A percentile compares a stretch with the other conserved stretches of the same genome.
Conservation (phyloP, 2,113 vertebrate species). For the Tetraodon nigroviridis region DNA sequence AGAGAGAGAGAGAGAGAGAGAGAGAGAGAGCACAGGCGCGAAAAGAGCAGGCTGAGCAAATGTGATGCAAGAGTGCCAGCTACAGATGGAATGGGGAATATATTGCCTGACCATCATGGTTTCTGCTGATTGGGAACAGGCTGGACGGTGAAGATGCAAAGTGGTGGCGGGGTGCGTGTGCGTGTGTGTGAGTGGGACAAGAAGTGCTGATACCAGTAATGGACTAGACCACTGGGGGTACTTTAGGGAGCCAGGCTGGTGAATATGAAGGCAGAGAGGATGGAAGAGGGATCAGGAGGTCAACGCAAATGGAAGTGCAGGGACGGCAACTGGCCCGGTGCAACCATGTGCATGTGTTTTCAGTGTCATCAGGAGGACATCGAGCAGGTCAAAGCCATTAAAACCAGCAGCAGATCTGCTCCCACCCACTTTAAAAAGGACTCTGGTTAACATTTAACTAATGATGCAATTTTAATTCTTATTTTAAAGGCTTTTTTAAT, state of each 20-base stretch:
- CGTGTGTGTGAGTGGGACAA: slow-evolving; percentile 28
- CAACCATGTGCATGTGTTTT: slow-evolving; percentile 12
- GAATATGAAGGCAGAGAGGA: slow-evolving; percentile 32
- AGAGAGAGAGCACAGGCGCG: neutral
- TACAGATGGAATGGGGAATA: slow-evolving; percentile 69
- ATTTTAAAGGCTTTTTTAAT: slow-evolving; percentile 1
- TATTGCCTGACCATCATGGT: slow-evolving; percentile 44
- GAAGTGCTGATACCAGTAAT: slow-evolving; percentile 55
- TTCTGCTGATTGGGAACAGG: slow-evolving; percentile 37
- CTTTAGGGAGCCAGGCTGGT: slow-evolving; percentile 26
- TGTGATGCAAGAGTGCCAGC: slow-evolving; percentile 71
- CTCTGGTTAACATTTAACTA: too few relatives aligned
- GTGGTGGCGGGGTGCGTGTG: neutral
- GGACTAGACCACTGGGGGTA: slow-evolving; percentile 53
- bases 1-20: slow-evolving; percentile 1
- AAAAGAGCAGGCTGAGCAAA: slow-evolving; percentile 55
- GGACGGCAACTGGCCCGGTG: slow-evolving; percentile 14
- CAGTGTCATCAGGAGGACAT: slow-evolving; percentile 12
- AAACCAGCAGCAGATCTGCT: neutral
- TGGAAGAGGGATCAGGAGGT: slow-evolving; percentile 35
- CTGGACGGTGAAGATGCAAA: slow-evolving; percentile 31
- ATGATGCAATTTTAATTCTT: slow-evolving; percentile 49
- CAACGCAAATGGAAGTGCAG: slow-evolving; percentile 37
- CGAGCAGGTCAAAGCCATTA: slow-evolving; percentile 25
- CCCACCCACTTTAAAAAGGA: neutral